Evolutionary conservation across 2,113 vertebrate species (phyloP).

Genomic region (Etia nguti): DNA sequence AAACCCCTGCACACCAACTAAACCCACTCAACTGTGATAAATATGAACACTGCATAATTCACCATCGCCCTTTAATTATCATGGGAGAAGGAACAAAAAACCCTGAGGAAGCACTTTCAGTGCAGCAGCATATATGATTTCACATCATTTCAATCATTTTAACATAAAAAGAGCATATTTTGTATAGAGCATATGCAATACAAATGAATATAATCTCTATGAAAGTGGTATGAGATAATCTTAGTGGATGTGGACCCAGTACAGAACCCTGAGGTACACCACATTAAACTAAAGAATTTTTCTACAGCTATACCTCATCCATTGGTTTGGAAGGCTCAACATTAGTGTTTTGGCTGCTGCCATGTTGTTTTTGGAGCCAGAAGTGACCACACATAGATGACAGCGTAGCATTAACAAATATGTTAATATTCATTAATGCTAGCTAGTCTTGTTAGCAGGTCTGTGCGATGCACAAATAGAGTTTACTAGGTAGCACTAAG

Average conservation of each 20-base stretch:
- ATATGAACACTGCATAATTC: conserved; percentile 8
- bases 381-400: neutral
- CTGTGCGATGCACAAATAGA: neutral
- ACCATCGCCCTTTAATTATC: conserved; percentile 1
- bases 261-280: neutral
- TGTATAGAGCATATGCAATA: neutral
- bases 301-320: neutral
- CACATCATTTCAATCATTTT: no score
- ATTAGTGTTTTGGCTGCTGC: neutral
- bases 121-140: neutral
- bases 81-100: neutral
- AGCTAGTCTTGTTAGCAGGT: neutral
- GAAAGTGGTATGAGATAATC: neutral
- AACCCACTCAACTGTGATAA: neutral
- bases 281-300: neutral
- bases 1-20: neutral
- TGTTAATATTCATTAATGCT: neutral
- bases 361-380: neutral
- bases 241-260: neutral
- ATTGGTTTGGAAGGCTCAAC: neutral
- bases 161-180: no score
- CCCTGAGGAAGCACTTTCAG: neutral
- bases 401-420: neutral
- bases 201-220: neutral
- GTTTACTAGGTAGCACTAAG: neutral